Base-by-base conservation (phyloP, 2,113 vertebrate genomes). In the Sebastes fasciatus region DNA sequence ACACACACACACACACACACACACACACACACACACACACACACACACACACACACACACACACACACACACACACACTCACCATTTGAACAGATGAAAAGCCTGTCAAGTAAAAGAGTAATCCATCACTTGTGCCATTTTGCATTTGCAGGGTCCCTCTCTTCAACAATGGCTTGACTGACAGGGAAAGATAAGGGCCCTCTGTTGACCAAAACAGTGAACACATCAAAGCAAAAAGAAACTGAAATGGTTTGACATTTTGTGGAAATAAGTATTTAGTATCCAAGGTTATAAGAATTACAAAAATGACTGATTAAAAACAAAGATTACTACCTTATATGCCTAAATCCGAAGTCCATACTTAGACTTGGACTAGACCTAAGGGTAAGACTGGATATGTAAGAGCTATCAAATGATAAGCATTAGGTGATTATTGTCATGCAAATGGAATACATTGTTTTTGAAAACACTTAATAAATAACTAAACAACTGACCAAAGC, bases 61-160 rank as follows among this genome's bases (percentile, higher is more conserved):
- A 67, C 79, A 82, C 82, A 82, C 61, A 70, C 73, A 86, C 76
- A 63, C 88, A 84, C 87, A 82, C 88, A 87, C 85, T 85, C 34
- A 74, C 71, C 23, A 64, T 87, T 87, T 79, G 45, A 86, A 86
- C 49, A 86, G 85, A 95, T 92, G 88, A 92, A 92, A 93, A 91
- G 77, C 86, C 87, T 83, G 86, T 87, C 91, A 93, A 95, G 93
- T 95, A 87, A 95, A 94, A 89, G 91, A 93, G 90, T 93, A 94
- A 96, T 96, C 94, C 92, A 96, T 95, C 94, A 96, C 90, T 88
- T 34, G 68, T 92, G 93, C 90, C 93, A 92, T 90, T 93, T 88
- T 86, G 86, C 87, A 90, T 95, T 93, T 88, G 83, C 91, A 79
- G 77, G 93, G 86, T 91, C 88, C 62, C 78, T 86, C 86, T 93